A percentile compares a stretch with the other conserved stretches of the same genome.
Evolutionary conservation across 2,888 invertebrate genomes (phyloP).

Genomic region (Nasonia oneida): DNA sequence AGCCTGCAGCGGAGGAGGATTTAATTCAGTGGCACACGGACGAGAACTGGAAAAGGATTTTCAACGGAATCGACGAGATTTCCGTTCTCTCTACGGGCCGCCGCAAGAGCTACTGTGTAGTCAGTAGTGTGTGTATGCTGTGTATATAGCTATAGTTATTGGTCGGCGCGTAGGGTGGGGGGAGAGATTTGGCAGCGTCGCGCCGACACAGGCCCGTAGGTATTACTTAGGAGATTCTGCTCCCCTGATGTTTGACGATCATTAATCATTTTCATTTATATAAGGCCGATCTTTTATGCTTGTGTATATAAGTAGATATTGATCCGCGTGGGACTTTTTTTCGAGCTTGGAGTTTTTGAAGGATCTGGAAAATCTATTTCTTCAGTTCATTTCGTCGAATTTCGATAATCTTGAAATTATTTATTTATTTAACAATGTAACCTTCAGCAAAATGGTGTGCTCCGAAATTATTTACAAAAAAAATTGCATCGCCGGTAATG

Average conservation of each 20-base stretch:
- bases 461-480: neutral
- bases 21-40: neutral
- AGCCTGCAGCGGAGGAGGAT: neutral
- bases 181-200: slow-evolving; percentile 37
- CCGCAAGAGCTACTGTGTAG: neutral
- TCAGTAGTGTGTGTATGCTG: neutral
- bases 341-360: no score
- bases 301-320: no score
- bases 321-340: no score
- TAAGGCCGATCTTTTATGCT: no score
- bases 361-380: no score
- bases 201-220: neutral
- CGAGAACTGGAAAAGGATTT: slow-evolving; percentile 41
- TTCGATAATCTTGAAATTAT: no score
- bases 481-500: neutral
- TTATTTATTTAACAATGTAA: no score
- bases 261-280: no score
- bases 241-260: no score
- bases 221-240: neutral
- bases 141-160: neutral
- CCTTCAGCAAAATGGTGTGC: neutral
- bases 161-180: neutral
- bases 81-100: slow-evolving; percentile 31
- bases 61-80: slow-evolving; percentile 48
- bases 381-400: no score